Conservation (phyloP, 2,888 invertebrate species). For the Patella depressa region DNA sequence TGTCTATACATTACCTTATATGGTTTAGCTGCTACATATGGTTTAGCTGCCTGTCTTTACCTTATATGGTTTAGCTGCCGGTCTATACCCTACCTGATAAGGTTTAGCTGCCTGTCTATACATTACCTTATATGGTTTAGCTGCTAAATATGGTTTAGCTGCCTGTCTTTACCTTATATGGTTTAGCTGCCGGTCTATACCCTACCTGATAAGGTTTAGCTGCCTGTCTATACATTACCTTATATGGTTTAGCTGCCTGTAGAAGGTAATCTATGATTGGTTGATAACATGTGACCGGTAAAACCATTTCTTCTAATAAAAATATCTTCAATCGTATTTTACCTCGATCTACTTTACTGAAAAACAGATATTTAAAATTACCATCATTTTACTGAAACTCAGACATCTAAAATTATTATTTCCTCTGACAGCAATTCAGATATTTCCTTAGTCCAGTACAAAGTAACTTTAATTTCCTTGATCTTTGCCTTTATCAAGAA, state of each 20-base stretch:
- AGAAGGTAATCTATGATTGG: constrained; percentile 46
- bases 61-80: constrained; percentile 44
- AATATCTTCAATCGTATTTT: constrained; percentile 47
- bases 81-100: no score
- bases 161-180: no score
- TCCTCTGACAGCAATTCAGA: no score
- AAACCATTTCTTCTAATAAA: constrained; percentile 50
- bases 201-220: not conserved
- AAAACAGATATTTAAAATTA: not conserved
- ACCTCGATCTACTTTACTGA: constrained; percentile 44
- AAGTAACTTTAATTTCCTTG: no score
- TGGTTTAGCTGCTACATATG: constrained; percentile 40
- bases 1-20: constrained; percentile 27
- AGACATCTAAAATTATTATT: no score
- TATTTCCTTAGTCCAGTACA: no score
- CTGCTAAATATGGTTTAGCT: no score
- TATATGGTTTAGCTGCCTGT: constrained; percentile 46
- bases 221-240: constrained; percentile 17
- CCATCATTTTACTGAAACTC: not conserved
- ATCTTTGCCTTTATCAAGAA: no score
- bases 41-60: constrained; percentile 13
- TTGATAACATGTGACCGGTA: constrained; percentile 50
- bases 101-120: not conserved
- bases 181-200: no score
- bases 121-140: constrained; percentile 14